Conservation (phyloP, 2,113 vertebrate species). For the Fregetta grallaria region DNA sequence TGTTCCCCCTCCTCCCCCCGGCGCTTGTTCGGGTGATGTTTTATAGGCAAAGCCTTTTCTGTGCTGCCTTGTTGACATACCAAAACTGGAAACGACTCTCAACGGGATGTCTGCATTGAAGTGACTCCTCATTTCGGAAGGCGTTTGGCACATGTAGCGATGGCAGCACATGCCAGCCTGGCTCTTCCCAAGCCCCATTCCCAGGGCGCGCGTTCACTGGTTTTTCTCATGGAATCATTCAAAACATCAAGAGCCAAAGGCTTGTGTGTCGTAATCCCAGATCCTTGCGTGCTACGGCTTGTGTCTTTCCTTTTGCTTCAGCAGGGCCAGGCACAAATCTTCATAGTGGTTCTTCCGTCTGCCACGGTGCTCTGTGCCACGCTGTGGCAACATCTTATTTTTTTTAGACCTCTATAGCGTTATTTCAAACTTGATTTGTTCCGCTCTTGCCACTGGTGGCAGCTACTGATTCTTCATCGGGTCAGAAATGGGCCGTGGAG, state of each 20-base stretch:
- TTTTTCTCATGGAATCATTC: not conserved
- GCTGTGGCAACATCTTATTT: not conserved
- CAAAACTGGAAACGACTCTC: not conserved
- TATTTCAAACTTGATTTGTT: not conserved
- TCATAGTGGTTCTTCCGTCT: not conserved
- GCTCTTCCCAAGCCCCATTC: not conserved
- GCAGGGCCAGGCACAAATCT: not conserved
- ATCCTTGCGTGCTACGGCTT: not conserved
- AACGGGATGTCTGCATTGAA: accelerated
- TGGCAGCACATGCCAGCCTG: not conserved
- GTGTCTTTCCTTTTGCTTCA: not conserved
- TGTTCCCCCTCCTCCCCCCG: accelerated
- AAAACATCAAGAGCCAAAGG: not conserved
- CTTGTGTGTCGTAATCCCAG: accelerated
- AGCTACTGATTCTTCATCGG: not conserved
- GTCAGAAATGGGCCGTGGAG: not conserved
- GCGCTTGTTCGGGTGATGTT: accelerated
- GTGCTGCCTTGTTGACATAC: not conserved
- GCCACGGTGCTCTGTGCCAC: not conserved
- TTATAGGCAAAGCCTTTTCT: not conserved
- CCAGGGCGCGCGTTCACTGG: not conserved
- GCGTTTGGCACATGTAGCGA: accelerated
- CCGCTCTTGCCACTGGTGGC: not conserved
- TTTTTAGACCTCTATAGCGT: not conserved
- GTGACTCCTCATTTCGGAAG: not conserved